phyloP scores from a whole-genome alignment of 2,113 vertebrate species.

The Telmatochromis sp. region DNA sequence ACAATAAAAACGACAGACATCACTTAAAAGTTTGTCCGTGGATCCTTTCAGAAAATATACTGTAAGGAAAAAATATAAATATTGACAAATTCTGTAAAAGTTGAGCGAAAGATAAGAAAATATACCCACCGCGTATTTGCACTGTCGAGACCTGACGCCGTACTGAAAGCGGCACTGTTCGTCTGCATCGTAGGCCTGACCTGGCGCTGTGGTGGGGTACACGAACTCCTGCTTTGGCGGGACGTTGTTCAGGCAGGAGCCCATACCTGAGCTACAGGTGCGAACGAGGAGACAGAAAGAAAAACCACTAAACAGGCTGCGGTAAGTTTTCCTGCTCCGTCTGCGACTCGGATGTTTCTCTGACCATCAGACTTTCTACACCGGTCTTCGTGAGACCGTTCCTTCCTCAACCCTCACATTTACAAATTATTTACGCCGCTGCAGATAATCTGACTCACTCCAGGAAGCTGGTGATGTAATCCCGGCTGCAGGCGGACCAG shows the following conservation, averaged over 20 bases:
- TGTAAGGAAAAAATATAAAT: not conserved
- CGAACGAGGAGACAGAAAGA: not conserved
- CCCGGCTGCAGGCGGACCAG: constrained; percentile 95
- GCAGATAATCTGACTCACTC: constrained; percentile 80
- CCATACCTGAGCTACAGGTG: constrained; percentile 84
- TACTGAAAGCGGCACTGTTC: constrained; percentile 98
- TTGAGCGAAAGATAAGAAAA: not conserved
- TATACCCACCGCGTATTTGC: constrained; percentile 94
- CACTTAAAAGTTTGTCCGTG: not conserved
- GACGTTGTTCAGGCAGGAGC: constrained; percentile 90
- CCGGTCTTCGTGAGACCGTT: not conserved
- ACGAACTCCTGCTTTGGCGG: constrained; percentile 92
- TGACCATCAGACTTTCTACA: not conserved
- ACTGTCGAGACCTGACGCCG: constrained; percentile 96
- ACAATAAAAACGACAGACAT: not conserved
- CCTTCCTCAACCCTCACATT: not conserved
- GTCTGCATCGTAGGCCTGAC: constrained; percentile 92
- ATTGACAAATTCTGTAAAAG: not conserved
- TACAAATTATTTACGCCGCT: constrained; percentile 20
- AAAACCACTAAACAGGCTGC: not conserved
- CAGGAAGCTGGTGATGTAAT: constrained; percentile 98
- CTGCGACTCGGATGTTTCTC: not conserved
- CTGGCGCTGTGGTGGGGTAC: constrained; percentile 92
- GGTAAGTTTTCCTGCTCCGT: not conserved
- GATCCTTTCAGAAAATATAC: not conserved